Evolutionary conservation across 2,797 vertebrate genomes (phyloP), one percentile per base, ranked within the genome.

Genomic region (Melanitta fusca): DNA sequence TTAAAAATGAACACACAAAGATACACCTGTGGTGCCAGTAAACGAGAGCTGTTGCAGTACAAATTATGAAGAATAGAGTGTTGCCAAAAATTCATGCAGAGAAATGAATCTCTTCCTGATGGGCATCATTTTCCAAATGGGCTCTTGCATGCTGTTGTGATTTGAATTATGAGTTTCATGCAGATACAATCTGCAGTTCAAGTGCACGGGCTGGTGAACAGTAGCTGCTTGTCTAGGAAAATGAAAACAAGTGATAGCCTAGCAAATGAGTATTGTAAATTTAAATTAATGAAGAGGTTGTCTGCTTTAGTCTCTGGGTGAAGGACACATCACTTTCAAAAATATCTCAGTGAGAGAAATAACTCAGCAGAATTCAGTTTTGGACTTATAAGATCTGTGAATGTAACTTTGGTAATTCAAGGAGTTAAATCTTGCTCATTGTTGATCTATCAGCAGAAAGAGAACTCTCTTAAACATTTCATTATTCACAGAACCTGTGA

Each of bases 131-230:
- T 96, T 96, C 92, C 78, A 95, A 97, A 96, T 90, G 80, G 85
- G 70, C 39, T 91, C 65, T 74, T 92, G 80, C 78, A 91, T 93
- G 91, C 94, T 93, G 74, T 68, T 94, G 88, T 78, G 65, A 49
- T 91, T 93, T 97, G 93, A 96, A 91, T 97, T 91, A 96, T 90
- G 94, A 78, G 82, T 94, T 96, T 91, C 92, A 92, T 66, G 92
- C 77, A 88, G 94, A 93, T 69, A 86, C 66, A 88, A 93, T 94
- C 94, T 92, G 95, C 70, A 88, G 70, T 92, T 92, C 91, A 93
- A 95, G 69, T 91, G 79, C 85, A 89, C 1, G 25, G 80, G 70
- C 60, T 93, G 80, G 70, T 95, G 96, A 96, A 90, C 89, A 95
- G 91, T 94, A 96, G 89, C 73, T 93, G 79, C 38, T 89, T 96